Evolutionary conservation across 2,113 vertebrate species (phyloP).

Genomic region (Fulica atra): DNA sequence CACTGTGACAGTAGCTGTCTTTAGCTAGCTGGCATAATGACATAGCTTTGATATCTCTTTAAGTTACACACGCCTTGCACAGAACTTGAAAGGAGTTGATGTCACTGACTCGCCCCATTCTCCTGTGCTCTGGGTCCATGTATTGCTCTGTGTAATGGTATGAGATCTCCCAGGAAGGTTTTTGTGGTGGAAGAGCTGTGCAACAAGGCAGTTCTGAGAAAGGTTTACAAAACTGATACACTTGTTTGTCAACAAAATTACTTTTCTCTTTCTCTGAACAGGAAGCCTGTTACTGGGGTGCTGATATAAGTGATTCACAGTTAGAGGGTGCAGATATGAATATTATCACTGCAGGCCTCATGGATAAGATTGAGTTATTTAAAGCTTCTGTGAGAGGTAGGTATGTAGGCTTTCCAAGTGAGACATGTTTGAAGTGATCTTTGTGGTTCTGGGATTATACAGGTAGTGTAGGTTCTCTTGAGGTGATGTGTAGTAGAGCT

Average conservation of each 20-base stretch:
- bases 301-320: constrained; percentile 85
- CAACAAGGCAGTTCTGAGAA: neutral
- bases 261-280: constrained; percentile 47
- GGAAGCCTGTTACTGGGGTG: constrained; percentile 82
- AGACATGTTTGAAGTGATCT: neutral
- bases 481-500: neutral
- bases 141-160: neutral
- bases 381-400: constrained; percentile 85
- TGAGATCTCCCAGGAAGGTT: neutral
- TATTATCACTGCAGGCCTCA: constrained; percentile 76
- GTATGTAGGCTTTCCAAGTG: neutral
- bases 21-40: neutral
- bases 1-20: neutral
- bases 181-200: neutral
- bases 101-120: fast-evolving
- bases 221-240: neutral
- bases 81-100: neutral
- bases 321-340: constrained; percentile 82
- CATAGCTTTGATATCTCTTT: neutral
- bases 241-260: neutral
- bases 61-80: neutral
- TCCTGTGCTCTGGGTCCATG: neutral
- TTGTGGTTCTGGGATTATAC: neutral
- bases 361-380: constrained; percentile 79
- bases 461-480: neutral